Evolutionary conservation across 2,113 vertebrate genomes (phyloP), one percentile per base, ranked within the genome.

Genomic region (Anhinga anhinga): DNA sequence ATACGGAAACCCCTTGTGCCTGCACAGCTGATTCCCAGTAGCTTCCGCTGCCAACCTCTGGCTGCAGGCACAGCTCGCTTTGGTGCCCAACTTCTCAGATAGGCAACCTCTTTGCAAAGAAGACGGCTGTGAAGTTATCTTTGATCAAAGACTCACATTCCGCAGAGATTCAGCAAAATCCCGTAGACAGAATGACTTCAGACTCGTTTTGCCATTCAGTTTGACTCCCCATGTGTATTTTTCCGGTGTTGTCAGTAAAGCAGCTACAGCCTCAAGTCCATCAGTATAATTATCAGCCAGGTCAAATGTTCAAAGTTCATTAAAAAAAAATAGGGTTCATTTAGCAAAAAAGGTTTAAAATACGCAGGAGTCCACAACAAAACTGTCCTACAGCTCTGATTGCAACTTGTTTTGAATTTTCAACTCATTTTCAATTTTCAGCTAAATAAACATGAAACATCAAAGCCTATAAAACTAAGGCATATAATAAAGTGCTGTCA

Each of bases 351-450:
- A 18, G 14, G 2, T 69, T 93, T 84, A 36, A 82, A 67, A 88
- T 15, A 38, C 40, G 18, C 14, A 40, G 5, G 59, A 55, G 50
- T 70, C 16, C 13, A 32, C 47, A 70, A 44, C 45, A 96, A 84
- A 91, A n/a, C 52, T 58, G 38, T 62, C 50, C 73, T 59, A 73
- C 38, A 78, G 32, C 10, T 82, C 86, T 49, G 74, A 77, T 36
- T 80, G 42, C n/a, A 82, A 80, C 81, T 66, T 82, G 19, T 10
- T 91, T 94, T 89, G 82, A 66, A 84, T 93, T 94, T 94, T 53
- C 71, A 58, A 69, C 40, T 95, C 84, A 91, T 70, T 87, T 93
- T 91, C 73, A 94, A 81, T 95, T 90, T 97, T 93, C 72, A 94
- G 56, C 36, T 89, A 95, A 93, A 94, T 70, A 95, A 95, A 89